Evolutionary conservation across 2,797 vertebrate genomes (phyloP).

Genomic region (Mormyrus proboscirostris): DNA sequence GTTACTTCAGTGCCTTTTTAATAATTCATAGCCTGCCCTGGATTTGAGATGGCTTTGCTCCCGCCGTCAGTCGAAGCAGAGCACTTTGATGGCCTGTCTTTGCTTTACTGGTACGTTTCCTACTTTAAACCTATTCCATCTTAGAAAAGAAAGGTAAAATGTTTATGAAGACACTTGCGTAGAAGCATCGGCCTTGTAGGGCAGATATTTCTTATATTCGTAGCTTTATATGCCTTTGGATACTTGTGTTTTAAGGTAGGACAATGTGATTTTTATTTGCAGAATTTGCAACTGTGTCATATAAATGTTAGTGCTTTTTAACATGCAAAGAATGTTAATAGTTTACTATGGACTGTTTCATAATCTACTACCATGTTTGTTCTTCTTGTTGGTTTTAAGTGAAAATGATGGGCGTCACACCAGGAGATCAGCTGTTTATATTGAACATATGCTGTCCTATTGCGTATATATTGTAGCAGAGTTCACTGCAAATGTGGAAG

Average conservation of each 20-base stretch:
- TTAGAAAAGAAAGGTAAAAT: background rate
- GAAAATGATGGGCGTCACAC: background rate
- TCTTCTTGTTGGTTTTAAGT: background rate
- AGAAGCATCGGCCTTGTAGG: background rate
- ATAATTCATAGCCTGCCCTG: slow-evolving; percentile 33
- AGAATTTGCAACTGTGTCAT: background rate
- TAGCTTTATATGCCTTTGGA: background rate
- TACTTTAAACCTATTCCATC: background rate
- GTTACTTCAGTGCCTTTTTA: slow-evolving; percentile 36
- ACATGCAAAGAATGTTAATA: background rate
- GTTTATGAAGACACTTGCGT: background rate
- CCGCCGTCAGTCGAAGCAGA: slow-evolving; percentile 61
- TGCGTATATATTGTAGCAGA: background rate
- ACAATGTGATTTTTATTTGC: background rate
- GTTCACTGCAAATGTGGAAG: background rate
- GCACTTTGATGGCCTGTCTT: slow-evolving; percentile 69
- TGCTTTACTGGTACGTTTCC: slow-evolving; percentile 71
- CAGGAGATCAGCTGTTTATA: background rate
- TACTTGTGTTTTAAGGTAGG: background rate
- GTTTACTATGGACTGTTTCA: background rate
- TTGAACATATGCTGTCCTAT: background rate
- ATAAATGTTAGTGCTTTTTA: background rate
- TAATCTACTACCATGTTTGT: background rate
- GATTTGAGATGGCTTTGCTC: slow-evolving; percentile 65
- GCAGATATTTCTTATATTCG: background rate